These are phyloP conservation scores for Sepiola atlantica DNA, from an alignment of 2,888 invertebrate genomes.

Conservation along the genomic window DNA sequence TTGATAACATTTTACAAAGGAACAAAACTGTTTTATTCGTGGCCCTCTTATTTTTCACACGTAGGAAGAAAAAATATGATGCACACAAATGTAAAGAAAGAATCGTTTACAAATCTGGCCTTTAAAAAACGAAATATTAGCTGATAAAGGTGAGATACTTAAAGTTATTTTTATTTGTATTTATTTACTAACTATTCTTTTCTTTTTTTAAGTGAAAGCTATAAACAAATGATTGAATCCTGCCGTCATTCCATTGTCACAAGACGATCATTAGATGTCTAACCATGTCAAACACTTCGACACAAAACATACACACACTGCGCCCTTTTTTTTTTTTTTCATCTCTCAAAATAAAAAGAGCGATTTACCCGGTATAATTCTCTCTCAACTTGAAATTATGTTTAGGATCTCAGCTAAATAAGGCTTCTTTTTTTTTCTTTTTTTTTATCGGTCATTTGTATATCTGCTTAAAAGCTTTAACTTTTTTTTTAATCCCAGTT, in stretches of 20 bases:
- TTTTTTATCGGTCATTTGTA: background rate
- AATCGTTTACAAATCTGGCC: slow-evolving; percentile 4
- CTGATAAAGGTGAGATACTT: slow-evolving; percentile 18
- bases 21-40: background rate
- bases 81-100: background rate
- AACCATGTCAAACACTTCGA: background rate
- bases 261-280: slow-evolving; percentile 37
- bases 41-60: background rate
- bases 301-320: background rate
- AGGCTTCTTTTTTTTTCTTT: background rate
- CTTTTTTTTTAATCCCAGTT: background rate
- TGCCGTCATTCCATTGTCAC: slow-evolving; percentile 35
- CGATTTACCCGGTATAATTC: background rate
- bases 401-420: background rate
- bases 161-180: background rate
- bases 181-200: background rate
- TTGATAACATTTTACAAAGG: background rate
- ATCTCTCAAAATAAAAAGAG: background rate
- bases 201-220: background rate
- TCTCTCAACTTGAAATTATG: background rate
- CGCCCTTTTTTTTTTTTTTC: background rate
- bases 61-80: background rate
- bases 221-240: slow-evolving; percentile 37
- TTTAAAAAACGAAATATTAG: background rate
- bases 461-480: background rate